Conservation (phyloP, 2,113 vertebrate genomes). For the Columba livia region DNA sequence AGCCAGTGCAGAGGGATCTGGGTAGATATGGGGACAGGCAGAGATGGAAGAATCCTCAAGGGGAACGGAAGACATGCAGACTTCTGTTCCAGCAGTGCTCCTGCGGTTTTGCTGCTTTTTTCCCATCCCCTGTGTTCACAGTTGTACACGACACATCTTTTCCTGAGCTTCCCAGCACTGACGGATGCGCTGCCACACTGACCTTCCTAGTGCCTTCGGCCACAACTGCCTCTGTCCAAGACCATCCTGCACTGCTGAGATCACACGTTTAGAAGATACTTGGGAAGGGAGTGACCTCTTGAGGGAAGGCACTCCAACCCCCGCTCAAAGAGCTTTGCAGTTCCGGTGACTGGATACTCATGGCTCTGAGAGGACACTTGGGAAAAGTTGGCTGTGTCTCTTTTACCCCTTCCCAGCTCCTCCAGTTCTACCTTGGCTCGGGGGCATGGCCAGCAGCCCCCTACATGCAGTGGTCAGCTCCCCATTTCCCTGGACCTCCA, state of each 20-base stretch:
- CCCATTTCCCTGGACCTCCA: not conserved
- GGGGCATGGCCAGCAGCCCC: not conserved
- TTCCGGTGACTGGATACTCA: not conserved
- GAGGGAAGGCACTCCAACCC: not conserved
- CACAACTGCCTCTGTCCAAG: not conserved
- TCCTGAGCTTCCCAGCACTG: not conserved
- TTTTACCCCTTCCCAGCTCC: not conserved
- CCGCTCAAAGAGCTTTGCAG: not conserved
- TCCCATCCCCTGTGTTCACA: too few relatives aligned
- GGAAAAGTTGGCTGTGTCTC: not conserved
- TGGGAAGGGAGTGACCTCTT: not conserved
- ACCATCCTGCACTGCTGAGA: not conserved
- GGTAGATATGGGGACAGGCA: not conserved
- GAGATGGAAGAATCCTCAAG: too few relatives aligned
- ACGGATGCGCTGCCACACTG: not conserved
- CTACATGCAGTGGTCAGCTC: not conserved
- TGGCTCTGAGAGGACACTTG: not conserved
- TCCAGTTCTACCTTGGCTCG: not conserved
- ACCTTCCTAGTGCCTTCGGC: not conserved
- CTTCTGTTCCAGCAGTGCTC: not conserved
- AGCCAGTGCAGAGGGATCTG: too few relatives aligned
- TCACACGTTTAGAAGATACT: too few relatives aligned
- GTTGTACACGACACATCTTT: not conserved
- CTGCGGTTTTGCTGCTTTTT: not conserved
- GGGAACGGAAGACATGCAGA: too few relatives aligned